These are phyloP conservation scores for Andrena praecox DNA, from an alignment of 2,888 invertebrate species.

Conservation along the genomic window DNA sequence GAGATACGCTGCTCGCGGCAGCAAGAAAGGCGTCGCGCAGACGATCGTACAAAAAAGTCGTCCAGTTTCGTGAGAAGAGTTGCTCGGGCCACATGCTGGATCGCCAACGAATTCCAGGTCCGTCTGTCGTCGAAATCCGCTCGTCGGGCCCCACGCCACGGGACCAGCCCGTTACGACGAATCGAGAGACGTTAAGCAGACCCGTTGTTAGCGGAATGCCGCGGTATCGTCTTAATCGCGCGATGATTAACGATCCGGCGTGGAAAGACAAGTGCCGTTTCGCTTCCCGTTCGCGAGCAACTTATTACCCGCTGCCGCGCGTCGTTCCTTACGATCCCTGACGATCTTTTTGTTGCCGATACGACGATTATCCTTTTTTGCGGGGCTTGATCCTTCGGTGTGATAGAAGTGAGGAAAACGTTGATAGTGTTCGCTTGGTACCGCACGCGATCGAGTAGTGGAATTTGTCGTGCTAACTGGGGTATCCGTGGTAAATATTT, in stretches of 20 bases:
- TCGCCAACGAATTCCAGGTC: slow-evolving; percentile 26
- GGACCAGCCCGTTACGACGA: slow-evolving; percentile 8
- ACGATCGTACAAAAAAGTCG: slow-evolving; percentile 38
- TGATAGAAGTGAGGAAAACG: not conserved
- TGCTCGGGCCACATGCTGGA: slow-evolving; percentile 21
- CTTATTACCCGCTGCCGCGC: not conserved
- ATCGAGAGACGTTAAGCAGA: slow-evolving; percentile 44
- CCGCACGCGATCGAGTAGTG: not conserved
- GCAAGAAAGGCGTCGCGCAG: slow-evolving; percentile 36
- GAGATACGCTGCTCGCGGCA: not conserved
- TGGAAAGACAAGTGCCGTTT: slow-evolving; percentile 29
- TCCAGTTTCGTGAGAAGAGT: slow-evolving; percentile 34
- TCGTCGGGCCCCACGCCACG: not conserved
- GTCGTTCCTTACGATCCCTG: slow-evolving; percentile 32
- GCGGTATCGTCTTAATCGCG: slow-evolving; percentile 47
- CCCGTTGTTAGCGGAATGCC: slow-evolving; percentile 40
- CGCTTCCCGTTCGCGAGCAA: not conserved
- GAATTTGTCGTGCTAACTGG: not conserved
- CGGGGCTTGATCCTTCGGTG: not conserved
- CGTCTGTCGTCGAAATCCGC: slow-evolving; percentile 12
- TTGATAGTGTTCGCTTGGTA: not conserved
- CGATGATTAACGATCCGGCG: slow-evolving; percentile 44
- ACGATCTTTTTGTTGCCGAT: slow-evolving; percentile 7
- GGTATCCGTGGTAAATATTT: not conserved
- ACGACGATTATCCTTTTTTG: slow-evolving; percentile 14